Evolutionary conservation across 2,797 vertebrate genomes (phyloP).

Genomic region (Squalus acanthias): DNA sequence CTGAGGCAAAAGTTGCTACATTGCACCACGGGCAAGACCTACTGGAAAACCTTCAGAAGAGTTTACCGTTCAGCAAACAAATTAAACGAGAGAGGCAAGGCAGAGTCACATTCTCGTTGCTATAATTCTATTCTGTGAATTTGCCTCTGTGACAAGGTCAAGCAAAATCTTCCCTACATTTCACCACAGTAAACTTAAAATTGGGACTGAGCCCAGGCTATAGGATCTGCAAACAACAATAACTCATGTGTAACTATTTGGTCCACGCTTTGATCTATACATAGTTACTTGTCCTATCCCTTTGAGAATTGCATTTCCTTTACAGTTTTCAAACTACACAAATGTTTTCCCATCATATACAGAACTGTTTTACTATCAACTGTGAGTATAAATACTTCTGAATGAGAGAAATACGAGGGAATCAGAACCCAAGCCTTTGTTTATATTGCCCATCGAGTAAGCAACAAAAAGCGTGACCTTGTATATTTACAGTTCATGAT

Average conservation of each 20-base stretch:
- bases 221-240: background rate
- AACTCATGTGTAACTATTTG: background rate
- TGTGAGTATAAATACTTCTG: background rate
- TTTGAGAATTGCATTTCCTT: background rate
- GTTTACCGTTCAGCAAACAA: background rate
- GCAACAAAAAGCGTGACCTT: slow-evolving; percentile 28
- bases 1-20: background rate
- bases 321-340: background rate
- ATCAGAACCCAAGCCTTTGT: background rate
- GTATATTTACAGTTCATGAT: slow-evolving; percentile 33
- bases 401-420: slow-evolving; percentile 7
- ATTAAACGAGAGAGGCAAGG: background rate
- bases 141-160: background rate
- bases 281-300: background rate
- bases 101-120: background rate
- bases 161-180: background rate
- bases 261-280: background rate
- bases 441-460: slow-evolving; percentile 20
- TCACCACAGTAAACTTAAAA: background rate
- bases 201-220: background rate
- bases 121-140: background rate
- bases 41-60: background rate
- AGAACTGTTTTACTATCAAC: background rate
- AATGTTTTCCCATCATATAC: background rate
- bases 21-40: background rate